Conservation (phyloP, 2,113 vertebrate species). For the Istiophorus platypterus region DNA sequence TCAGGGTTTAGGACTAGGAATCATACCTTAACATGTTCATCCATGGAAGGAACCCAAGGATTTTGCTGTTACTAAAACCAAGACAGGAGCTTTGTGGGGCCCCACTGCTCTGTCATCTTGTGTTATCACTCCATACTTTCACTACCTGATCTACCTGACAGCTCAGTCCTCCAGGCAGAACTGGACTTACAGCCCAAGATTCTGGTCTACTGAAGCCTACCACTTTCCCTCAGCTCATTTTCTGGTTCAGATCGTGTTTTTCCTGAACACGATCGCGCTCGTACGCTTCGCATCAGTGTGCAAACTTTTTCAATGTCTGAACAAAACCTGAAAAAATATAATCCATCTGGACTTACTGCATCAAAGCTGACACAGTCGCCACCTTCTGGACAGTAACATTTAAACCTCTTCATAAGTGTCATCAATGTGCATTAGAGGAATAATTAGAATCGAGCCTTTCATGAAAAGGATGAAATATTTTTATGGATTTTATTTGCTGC, state of each 20-base stretch:
- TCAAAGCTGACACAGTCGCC: constrained; percentile 31
- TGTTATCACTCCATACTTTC: constrained; percentile 69
- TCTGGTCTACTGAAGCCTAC: constrained; percentile 46
- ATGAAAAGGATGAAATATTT: not conserved
- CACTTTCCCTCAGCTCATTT: not conserved
- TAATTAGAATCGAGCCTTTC: not conserved
- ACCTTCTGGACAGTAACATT: constrained; percentile 51
- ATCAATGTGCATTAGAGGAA: not conserved
- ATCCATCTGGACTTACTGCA: not conserved
- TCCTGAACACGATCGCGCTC: not conserved
- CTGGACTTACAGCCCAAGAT: constrained; percentile 32
- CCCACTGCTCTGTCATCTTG: constrained; percentile 73
- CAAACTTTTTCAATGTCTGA: not conserved
- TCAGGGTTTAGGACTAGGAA: not conserved
- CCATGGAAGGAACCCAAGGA: not conserved
- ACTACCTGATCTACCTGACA: constrained; percentile 81
- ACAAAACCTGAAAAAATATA: not conserved
- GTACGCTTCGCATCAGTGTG: not conserved
- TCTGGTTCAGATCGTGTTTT: constrained; percentile 13
- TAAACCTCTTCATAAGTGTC: not conserved
- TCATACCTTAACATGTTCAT: constrained; percentile 3
- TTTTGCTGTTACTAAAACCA: constrained; percentile 12
- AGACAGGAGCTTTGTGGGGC: not conserved
- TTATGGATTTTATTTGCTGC: not conserved
- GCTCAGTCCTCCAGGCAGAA: constrained; percentile 68